Conservation (phyloP, 53 echinoderm and acorn worm genomes). For the Paelopatides confundens region DNA sequence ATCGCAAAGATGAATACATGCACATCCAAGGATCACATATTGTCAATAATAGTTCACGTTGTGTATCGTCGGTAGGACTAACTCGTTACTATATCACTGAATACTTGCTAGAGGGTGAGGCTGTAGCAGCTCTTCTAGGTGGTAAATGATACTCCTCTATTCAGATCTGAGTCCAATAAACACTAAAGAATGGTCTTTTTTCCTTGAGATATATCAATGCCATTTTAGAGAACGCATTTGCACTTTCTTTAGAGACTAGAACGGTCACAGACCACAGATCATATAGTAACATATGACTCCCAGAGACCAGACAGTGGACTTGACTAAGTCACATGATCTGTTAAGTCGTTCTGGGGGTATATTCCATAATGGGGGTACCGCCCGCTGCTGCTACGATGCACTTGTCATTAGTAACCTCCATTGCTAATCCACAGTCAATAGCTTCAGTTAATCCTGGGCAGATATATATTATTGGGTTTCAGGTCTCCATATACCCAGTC, state of each 20-base stretch:
- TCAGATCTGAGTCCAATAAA: constrained; percentile 5
- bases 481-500: not conserved
- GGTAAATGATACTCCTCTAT: not conserved
- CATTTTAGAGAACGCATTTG: not conserved
- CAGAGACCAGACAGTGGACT: constrained; percentile 7
- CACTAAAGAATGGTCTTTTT: not conserved
- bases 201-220: not conserved
- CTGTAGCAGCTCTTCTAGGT: not conserved
- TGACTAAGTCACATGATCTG: not conserved
- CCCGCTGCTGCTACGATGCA: too few species aligned
- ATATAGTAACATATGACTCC: not conserved
- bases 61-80: too few species aligned
- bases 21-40: too few species aligned
- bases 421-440: too few species aligned
- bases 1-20: too few species aligned
- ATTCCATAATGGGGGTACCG: too few species aligned
- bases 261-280: not conserved
- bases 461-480: too few species aligned
- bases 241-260: not conserved
- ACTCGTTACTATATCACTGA: too few species aligned
- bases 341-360: not conserved
- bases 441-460: too few species aligned
- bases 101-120: too few species aligned
- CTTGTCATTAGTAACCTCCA: too few species aligned
- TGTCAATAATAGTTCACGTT: too few species aligned